Percentiles rank a stretch among this genome's conserved stretches.
Evolutionary conservation across 2,113 vertebrate genomes (phyloP).

Genomic region (Empidonax alnorum): DNA sequence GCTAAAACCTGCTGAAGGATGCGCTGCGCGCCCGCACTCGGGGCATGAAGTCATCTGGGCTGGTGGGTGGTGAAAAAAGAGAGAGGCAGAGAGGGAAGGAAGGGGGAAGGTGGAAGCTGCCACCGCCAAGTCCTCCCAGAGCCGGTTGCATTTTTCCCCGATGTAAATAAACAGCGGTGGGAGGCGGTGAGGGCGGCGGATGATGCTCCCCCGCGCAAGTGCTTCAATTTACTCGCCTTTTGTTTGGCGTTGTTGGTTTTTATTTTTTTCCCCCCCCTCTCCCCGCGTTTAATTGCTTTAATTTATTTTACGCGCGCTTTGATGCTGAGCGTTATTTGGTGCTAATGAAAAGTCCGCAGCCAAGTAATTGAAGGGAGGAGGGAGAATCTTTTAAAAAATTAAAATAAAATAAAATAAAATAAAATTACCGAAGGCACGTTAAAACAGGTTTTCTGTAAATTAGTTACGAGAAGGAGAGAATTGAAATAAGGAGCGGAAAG

Average conservation of each 20-base stretch:
- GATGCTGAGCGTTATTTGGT: neutral
- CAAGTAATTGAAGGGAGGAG: neutral
- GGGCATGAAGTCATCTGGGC: neutral
- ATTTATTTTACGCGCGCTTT: slow-evolving; percentile 51
- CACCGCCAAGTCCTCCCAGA: neutral
- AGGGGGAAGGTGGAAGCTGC: neutral
- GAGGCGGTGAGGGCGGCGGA: neutral
- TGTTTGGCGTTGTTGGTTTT: neutral
- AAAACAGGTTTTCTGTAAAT: neutral
- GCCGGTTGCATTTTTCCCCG: fast-evolving
- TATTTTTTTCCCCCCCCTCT: neutral
- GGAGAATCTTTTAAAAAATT: neutral
- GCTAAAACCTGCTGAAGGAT: neutral
- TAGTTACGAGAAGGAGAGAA: neutral
- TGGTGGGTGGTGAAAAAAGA: neutral
- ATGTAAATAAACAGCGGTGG: neutral
- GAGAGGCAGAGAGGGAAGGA: neutral
- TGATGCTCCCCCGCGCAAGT: neutral
- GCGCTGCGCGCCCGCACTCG: neutral
- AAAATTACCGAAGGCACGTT: neutral
- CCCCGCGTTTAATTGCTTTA: slow-evolving; percentile 36
- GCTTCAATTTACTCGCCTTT: neutral
- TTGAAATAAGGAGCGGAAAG: neutral
- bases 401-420: neutral
- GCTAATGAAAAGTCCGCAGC: slow-evolving; percentile 43